Evolutionary conservation across 2,888 invertebrate genomes (phyloP).

Genomic region (Nemotelus nigrinus): DNA sequence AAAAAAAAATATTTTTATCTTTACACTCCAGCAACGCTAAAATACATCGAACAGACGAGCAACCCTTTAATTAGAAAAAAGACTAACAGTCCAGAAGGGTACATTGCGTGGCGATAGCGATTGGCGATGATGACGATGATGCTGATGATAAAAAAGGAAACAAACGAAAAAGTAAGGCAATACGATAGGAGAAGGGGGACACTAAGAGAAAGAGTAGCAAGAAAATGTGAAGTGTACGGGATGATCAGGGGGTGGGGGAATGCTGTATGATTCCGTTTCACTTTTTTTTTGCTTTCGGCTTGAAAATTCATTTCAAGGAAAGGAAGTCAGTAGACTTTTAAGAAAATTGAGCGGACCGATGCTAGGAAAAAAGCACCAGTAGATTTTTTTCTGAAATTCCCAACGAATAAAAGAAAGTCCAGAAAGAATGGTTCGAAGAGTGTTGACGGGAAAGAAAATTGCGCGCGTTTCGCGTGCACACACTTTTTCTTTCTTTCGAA

Average conservation of each 20-base stretch:
- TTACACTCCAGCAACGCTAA: conserved; percentile 41
- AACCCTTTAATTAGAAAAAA: conserved; percentile 45
- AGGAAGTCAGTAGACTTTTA: no score
- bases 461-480: conserved; percentile 34
- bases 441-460: conserved; percentile 33
- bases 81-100: conserved; percentile 26
- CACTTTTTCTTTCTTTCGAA: background rate
- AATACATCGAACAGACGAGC: conserved; percentile 40
- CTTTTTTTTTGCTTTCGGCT: background rate
- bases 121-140: background rate
- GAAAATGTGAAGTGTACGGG: conserved; percentile 10
- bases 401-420: conserved; percentile 5
- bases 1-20: conserved; percentile 42
- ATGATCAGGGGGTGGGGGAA: background rate
- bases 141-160: background rate
- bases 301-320: no score
- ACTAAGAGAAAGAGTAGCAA: background rate
- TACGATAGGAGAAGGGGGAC: background rate
- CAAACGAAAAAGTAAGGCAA: conserved; percentile 1
- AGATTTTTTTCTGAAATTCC: background rate
- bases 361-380: conserved; percentile 8
- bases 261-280: background rate
- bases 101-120: conserved; percentile 6
- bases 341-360: background rate
- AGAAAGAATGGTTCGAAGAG: background rate